Base-by-base conservation (phyloP, 2,797 vertebrate species). In the Vireo griseus region DNA sequence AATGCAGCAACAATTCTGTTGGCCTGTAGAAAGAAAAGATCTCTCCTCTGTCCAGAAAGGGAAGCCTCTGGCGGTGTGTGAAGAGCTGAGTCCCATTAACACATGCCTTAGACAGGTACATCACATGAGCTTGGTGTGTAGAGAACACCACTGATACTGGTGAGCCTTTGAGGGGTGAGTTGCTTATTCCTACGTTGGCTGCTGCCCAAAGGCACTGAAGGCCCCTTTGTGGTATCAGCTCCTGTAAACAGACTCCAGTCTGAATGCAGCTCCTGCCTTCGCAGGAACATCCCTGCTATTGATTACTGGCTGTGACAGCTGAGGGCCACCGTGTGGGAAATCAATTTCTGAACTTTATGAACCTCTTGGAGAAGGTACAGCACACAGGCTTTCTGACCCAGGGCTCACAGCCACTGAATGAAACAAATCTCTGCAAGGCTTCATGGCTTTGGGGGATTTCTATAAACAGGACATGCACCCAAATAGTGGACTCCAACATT, bases 21-120 rank as follows among this genome's bases (percentile, higher is more conserved):
- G 39, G 39, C 20, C 37, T 48, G 21, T 6, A 51, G 67, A 50
- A 81, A 63, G 35, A 77, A 48, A 80, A 59, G 3, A 11, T 63
- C 18, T 26, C 51, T 51, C 18, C 44, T 52, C 62, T 73, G 22
- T 52, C 39, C 28, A 31, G 74, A 42, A 72, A 68, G 9, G 7
- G 25, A 73, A 72, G 31, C 5, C 72, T n/a, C 57, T 68, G 37
- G 22, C 9, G 20, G 21, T 6, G 12, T 25, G 19, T 28, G 33
- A 59, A 52, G 51, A 71, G 14, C 48, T 14, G 39, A 69, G 31
- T 33, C 25, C 57, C 25, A 67, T 4, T 2, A 5, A 37, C 20
- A 14, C 0, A 0, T 13, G 50, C 28, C 28, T 42, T 19, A n/a
- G 20, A 91, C 12, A 44, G 6, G 9, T 31, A 3, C 0, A 0